A percentile compares a stretch with the other conserved stretches of the same genome.
phyloP scores from a whole-genome alignment of 2,888 invertebrate species.

The Melanchra persicariae region DNA sequence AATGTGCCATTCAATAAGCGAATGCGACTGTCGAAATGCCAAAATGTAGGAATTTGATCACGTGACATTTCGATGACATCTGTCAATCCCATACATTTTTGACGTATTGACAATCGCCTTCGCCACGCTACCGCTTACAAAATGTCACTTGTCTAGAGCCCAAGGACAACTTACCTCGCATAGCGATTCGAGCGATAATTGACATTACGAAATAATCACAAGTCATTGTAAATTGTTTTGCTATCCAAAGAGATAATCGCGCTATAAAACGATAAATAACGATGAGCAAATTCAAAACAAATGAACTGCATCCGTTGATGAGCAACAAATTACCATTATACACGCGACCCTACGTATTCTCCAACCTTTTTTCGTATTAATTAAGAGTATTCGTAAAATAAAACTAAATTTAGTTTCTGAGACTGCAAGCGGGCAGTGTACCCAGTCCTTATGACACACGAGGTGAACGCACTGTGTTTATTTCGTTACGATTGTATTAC shows the following conservation, averaged over 20 bases:
- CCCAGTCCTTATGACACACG: conserved; percentile 55
- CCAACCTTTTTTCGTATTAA: conserved; percentile 17
- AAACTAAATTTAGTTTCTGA: conserved; percentile 44
- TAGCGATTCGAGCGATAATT: conserved; percentile 7
- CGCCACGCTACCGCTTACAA: too few species aligned
- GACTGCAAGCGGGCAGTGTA: conserved; percentile 52
- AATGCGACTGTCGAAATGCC: too few species aligned
- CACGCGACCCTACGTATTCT: conserved; percentile 35
- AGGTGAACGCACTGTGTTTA: conserved; percentile 64
- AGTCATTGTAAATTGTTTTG: conserved; percentile 22
- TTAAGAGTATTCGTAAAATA: conserved; percentile 38
- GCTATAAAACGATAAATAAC: conserved; percentile 28
- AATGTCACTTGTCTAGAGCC: too few species aligned
- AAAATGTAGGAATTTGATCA: too few species aligned
- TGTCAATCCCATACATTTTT: too few species aligned
- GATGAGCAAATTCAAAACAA: conserved; percentile 21
- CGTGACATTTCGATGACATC: too few species aligned
- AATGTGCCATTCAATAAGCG: too few species aligned
- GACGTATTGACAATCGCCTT: too few species aligned
- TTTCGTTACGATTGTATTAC: conserved; percentile 65
- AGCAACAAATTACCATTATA: conserved; percentile 38
- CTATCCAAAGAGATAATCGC: conserved; percentile 43
- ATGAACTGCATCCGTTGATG: conserved; percentile 42
- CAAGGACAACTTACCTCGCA: too few species aligned
- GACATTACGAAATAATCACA: conserved; percentile 16